Conservation (phyloP, 92 coral and sea anemone species). For the Umimayanthus chanpuru region DNA sequence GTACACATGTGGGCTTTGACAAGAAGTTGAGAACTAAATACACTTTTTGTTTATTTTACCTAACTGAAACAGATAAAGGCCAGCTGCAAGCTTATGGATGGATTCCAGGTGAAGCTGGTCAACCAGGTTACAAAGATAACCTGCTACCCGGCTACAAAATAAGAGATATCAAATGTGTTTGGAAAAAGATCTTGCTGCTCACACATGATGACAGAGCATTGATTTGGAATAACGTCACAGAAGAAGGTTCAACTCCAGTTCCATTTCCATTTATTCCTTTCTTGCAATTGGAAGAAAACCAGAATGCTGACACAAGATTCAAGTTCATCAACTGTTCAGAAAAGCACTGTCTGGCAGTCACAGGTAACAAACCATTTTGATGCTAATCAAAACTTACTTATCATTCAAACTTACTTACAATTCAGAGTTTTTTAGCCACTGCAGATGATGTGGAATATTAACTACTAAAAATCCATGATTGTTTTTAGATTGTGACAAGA, state of each 20-base stretch:
- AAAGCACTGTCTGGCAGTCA: constrained; percentile 41
- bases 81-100: constrained; percentile 52
- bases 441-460: no score
- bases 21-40: no score
- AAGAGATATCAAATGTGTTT: constrained; percentile 54
- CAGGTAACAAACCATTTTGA: constrained; percentile 49
- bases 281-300: constrained; percentile 14
- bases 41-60: not conserved
- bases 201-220: constrained; percentile 56
- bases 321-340: constrained; percentile 65
- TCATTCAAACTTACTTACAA: no score
- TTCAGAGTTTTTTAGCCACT: no score
- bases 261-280: not conserved
- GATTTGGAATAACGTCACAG: constrained; percentile 64
- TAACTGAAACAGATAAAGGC: constrained; percentile 13
- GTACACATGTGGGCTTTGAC: no score
- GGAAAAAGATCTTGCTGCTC: constrained; percentile 65
- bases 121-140: constrained; percentile 42
- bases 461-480: not conserved
- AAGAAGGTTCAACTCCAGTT: constrained; percentile 32
- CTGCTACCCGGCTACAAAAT: constrained; percentile 57
- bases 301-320: constrained; percentile 30
- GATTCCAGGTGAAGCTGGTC: constrained; percentile 54
- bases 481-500: constrained; percentile 8
- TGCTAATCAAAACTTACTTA: no score